These are phyloP conservation scores for Euwallacea similis DNA, from an alignment of 1,140 invertebrate genomes.

Conservation along the genomic window DNA sequence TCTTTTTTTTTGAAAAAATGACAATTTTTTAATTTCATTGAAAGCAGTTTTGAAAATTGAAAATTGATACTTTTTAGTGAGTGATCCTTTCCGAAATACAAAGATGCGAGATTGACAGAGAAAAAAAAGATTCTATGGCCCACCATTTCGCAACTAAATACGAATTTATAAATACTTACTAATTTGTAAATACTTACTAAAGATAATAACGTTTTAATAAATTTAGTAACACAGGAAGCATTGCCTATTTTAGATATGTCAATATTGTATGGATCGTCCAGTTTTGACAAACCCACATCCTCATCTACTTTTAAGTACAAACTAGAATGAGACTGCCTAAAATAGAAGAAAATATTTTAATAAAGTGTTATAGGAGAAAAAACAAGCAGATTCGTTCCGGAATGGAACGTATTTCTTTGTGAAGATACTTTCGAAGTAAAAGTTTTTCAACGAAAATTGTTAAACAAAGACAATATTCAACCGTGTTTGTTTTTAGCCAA, in stretches of 20 bases:
- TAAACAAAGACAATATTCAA: too few relatives aligned
- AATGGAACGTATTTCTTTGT: too few relatives aligned
- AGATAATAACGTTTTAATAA: constrained; percentile 85
- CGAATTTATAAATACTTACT: not conserved
- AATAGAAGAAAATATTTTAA: constrained; percentile 2
- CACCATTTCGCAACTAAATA: not conserved
- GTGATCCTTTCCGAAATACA: too few relatives aligned
- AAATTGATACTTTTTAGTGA: too few relatives aligned
- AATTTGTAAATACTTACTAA: constrained; percentile 60
- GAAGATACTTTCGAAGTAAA: too few relatives aligned
- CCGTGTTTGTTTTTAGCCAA: too few relatives aligned
- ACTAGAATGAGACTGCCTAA: constrained; percentile 62
- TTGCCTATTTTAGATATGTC: constrained; percentile 69
- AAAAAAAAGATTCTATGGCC: too few relatives aligned
- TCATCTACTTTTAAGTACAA: constrained; percentile 73
- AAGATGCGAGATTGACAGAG: too few relatives aligned
- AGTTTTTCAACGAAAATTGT: too few relatives aligned
- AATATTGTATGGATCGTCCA: constrained; percentile 65
- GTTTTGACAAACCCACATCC: constrained; percentile 42
- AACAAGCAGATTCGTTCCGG: too few relatives aligned
- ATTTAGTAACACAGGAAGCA: constrained; percentile 87
- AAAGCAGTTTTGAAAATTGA: not conserved
- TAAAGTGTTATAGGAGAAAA: too few relatives aligned
- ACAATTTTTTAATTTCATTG: not conserved
- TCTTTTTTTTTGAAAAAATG: not conserved